A percentile compares a stretch with the other conserved stretches of the same genome.
These are phyloP conservation scores for Odontophorus gujanensis DNA, from an alignment of 2,113 vertebrate genomes.

Conservation along the genomic window DNA sequence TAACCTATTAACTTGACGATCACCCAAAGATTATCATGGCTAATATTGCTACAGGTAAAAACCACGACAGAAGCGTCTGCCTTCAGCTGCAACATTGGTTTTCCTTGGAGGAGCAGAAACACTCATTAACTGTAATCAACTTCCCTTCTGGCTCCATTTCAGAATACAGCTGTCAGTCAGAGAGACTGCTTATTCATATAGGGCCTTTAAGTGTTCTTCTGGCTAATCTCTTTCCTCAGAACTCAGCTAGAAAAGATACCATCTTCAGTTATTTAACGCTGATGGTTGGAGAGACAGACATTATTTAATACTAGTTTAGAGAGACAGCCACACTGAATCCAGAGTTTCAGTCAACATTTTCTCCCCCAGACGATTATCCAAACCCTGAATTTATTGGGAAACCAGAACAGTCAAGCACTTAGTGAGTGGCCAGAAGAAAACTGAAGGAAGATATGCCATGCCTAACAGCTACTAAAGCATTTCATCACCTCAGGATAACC, in stretches of 20 bases:
- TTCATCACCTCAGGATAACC: neutral
- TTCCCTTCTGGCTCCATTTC: neutral
- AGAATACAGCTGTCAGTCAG: neutral
- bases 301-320: neutral
- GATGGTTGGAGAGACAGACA: neutral
- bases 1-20: neutral
- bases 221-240: neutral
- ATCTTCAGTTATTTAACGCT: neutral
- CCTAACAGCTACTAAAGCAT: neutral
- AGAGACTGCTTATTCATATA: neutral
- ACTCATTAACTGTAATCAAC: neutral
- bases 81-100: neutral
- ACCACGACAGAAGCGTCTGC: fast-evolving
- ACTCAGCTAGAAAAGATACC: neutral
- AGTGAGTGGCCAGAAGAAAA: neutral
- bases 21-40: neutral
- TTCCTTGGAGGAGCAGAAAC: neutral
- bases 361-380: neutral
- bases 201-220: neutral
- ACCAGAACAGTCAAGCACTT: neutral
- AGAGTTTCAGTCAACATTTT: neutral
- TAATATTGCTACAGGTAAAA: neutral
- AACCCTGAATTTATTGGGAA: neutral
- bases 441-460: neutral
- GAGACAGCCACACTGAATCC: neutral